Evolutionary conservation across 1,140 invertebrate species (phyloP), one percentile per base, ranked within the genome.

Genomic region (Penaeus indicus): DNA sequence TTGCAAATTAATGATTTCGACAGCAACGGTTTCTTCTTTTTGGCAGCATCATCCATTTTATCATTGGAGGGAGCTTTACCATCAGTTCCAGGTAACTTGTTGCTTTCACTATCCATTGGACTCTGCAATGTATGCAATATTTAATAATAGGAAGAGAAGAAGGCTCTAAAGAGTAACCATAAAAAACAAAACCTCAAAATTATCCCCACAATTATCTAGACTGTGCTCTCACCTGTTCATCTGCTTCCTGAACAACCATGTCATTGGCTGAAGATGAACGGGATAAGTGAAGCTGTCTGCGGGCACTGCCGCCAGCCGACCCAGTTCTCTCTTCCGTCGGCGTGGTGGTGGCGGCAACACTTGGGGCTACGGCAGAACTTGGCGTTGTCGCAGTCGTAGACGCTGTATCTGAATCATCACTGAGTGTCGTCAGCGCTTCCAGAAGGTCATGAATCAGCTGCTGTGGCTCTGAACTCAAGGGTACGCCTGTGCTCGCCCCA

Each of bases 1-100:
- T 97, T 95, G 16, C 97, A 93, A 83, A 97, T 95, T 19, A 95
- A 95, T 1, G 96, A 96, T 91, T 97, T 96, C 0, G 96, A 94
- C 2, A 97, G 92, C 5, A 97, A 93, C 0, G 95, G 95, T 84
- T 92, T 91, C 82, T 91, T 93, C 89, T 93, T 94, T 90, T 92
- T 92, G 3, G 91, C 92, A 47, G 92, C 92, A 72, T 94, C 93
- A 84, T 91, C 92, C 87, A 94, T 94, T 85, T 94, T 94, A 0
- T 92, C 92, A 86, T 72, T 84, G 32, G 86, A 38, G 75, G 93
- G 92, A 4, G 94, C 92, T 79, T 86, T 86, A 54, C 63, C 60
- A 18, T 86, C 83, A 25, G 75, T 25, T 22, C 87, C 85, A n/a
- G 90, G 90, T 10, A 91, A 25, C 47, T 91, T 91, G 21, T 72